phyloP scores from a whole-genome alignment of 1,140 invertebrate species.

The Mycetomoellerius zeteki region DNA sequence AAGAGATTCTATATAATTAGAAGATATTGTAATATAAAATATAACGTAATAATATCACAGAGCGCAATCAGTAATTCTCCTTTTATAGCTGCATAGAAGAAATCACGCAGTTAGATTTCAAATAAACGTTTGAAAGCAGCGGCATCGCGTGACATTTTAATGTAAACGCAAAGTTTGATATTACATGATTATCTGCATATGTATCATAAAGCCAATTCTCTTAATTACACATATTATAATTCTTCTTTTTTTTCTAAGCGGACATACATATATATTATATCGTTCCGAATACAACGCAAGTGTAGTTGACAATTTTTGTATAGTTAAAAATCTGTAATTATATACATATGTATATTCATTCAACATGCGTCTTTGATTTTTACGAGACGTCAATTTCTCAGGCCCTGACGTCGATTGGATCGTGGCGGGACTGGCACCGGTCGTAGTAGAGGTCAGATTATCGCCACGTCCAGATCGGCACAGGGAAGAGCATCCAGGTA shows the following conservation, averaged over 20 bases:
- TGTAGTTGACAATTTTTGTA: background rate
- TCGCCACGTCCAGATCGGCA: slow-evolving; percentile 75
- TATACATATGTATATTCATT: background rate
- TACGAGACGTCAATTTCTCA: slow-evolving; percentile 36
- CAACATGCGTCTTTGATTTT: background rate
- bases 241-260: background rate
- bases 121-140: slow-evolving; percentile 9
- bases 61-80: background rate
- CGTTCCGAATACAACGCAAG: background rate
- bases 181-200: slow-evolving; percentile 29
- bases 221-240: background rate
- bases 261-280: background rate
- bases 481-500: slow-evolving; percentile 74
- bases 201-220: slow-evolving; percentile 15
- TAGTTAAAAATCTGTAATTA: background rate
- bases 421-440: slow-evolving; percentile 88
- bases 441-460: slow-evolving; percentile 79
- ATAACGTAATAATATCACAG: no score
- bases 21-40: background rate
- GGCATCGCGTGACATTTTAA: slow-evolving; percentile 28
- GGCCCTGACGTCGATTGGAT: slow-evolving; percentile 92
- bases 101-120: slow-evolving; percentile 11
- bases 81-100: background rate
- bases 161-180: slow-evolving; percentile 31
- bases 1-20: background rate